Evolutionary conservation across 1,140 invertebrate genomes (phyloP).

Genomic region (Drosophila insularis): DNA sequence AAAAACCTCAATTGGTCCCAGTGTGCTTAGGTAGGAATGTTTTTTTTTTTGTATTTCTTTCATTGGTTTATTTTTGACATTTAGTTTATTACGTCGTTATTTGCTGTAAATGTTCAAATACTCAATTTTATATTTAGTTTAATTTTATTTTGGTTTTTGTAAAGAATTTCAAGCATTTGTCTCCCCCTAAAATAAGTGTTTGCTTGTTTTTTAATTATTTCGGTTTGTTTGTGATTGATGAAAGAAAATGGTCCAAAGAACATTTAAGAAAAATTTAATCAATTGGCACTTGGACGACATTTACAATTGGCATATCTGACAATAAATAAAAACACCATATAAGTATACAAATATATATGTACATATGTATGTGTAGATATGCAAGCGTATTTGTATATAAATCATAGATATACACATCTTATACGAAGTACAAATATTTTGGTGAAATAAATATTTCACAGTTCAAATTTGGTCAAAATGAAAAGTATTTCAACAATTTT

Average conservation of each 20-base stretch:
- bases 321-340: not conserved
- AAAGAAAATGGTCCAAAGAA: not conserved
- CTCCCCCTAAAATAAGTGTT: conserved; percentile 17
- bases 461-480: conserved; percentile 26
- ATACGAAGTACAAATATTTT: not conserved
- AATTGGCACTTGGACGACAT: conserved; percentile 21
- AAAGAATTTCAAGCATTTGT: conserved; percentile 56
- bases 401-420: not conserved
- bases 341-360: not conserved
- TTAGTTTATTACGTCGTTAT: conserved; percentile 71
- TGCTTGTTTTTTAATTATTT: not conserved
- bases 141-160: conserved; percentile 46
- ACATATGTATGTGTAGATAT: not conserved
- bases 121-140: conserved; percentile 28
- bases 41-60: not conserved
- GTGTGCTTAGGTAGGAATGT: too few relatives aligned
- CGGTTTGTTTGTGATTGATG: not conserved
- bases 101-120: conserved; percentile 44
- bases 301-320: not conserved
- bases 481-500: conserved; percentile 47
- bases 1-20: too few relatives aligned
- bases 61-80: conserved; percentile 61
- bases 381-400: not conserved
- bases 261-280: conserved; percentile 27
- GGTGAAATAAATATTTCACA: conserved; percentile 7